Evolutionary conservation across 2,888 invertebrate species (phyloP).

Genomic region (Chrysina gloriosa): DNA sequence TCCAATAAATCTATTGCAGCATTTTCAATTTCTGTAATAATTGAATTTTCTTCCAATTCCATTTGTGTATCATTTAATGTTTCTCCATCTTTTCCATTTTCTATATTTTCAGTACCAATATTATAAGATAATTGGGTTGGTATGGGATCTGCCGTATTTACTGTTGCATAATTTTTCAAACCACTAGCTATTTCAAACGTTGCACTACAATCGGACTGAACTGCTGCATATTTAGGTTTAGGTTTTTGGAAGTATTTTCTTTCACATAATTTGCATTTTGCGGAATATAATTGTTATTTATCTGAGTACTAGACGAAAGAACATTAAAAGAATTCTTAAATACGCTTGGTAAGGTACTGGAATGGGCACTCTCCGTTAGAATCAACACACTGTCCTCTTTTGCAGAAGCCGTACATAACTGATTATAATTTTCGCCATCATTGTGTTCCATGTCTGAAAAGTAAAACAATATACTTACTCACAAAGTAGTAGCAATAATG

Average conservation of each 20-base stretch:
- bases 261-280: constrained; percentile 35
- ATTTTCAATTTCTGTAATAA: constrained; percentile 64
- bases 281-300: constrained; percentile 38
- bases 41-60: constrained; percentile 61
- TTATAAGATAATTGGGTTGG: constrained; percentile 62
- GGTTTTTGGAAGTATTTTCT: neutral
- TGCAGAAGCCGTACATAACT: neutral
- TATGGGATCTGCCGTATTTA: constrained; percentile 63
- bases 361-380: constrained; percentile 4
- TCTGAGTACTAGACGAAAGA: neutral
- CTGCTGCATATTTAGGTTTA: constrained; percentile 55
- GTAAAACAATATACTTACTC: too few species aligned
- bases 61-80: constrained; percentile 60
- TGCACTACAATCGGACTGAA: constrained; percentile 55
- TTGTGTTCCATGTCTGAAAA: too few species aligned
- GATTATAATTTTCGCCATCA: constrained; percentile 22
- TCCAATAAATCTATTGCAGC: constrained; percentile 61
- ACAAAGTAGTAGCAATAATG: too few species aligned
- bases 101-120: constrained; percentile 63
- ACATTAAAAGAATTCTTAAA: constrained; percentile 44
- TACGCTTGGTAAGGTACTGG: constrained; percentile 26
- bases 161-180: constrained; percentile 63
- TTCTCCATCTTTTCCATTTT: constrained; percentile 60
- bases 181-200: constrained; percentile 62
- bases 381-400: constrained; percentile 43